Evolutionary conservation across 2,888 invertebrate genomes (phyloP).

Genomic region (Thera obeliscata): DNA sequence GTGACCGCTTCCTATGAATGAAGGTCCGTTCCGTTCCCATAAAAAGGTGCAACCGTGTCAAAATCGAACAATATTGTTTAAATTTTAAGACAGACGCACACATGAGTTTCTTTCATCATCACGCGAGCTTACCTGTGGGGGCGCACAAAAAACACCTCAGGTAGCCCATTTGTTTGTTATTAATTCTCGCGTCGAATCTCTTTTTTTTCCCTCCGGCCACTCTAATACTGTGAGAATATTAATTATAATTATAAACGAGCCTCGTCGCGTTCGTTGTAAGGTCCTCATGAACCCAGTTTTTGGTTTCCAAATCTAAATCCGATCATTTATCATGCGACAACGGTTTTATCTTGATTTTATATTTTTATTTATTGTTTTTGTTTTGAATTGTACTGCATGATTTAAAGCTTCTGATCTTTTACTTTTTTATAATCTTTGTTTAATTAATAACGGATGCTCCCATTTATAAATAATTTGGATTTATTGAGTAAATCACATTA

Average conservation of each 20-base stretch:
- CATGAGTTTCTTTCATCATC: constrained; percentile 80
- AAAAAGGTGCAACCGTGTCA: constrained; percentile 81
- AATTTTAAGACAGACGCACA: constrained; percentile 76
- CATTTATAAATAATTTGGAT: constrained; percentile 11
- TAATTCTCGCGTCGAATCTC: constrained; percentile 83
- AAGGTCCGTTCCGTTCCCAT: constrained; percentile 58
- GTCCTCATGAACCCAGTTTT: constrained; percentile 70
- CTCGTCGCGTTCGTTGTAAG: constrained; percentile 77
- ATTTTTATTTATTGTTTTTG: constrained; percentile 51
- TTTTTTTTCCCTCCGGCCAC: constrained; percentile 74
- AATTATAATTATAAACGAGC: constrained; percentile 84
- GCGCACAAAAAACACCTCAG: constrained; percentile 82
- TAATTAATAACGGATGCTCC: constrained; percentile 29
- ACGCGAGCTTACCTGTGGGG: constrained; percentile 75
- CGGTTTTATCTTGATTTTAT: constrained; percentile 75
- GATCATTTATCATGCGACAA: constrained; percentile 84
- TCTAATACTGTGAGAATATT: constrained; percentile 84
- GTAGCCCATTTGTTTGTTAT: constrained; percentile 85
- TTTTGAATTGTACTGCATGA: constrained; percentile 47
- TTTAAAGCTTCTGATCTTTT: constrained; percentile 46
- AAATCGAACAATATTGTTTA: constrained; percentile 80
- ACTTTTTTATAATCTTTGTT: constrained; percentile 30
- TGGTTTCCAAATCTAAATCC: constrained; percentile 79
- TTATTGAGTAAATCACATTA: constrained; percentile 21
- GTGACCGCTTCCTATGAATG: constrained; percentile 73